Conservation (phyloP, 1,140 invertebrate species). For the Hypothenemus hampei region DNA sequence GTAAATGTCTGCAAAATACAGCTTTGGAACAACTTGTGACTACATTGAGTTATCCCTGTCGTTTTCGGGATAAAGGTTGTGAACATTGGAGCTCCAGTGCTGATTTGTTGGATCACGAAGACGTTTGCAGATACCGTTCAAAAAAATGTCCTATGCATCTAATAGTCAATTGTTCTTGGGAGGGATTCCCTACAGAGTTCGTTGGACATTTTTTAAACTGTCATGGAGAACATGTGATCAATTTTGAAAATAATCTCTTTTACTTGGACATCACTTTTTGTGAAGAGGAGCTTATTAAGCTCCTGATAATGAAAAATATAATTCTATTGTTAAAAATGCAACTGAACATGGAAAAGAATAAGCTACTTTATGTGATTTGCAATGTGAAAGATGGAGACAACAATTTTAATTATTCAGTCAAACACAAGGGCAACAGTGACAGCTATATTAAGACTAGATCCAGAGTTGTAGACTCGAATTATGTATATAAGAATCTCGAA, state of each 20-base stretch:
- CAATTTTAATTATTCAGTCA: constrained; percentile 31
- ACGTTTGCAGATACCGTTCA: constrained; percentile 29
- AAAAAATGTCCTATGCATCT: constrained; percentile 28
- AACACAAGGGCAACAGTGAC: constrained; percentile 31
- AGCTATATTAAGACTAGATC: constrained; percentile 32
- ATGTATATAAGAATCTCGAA: constrained; percentile 26
- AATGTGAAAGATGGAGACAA: constrained; percentile 29
- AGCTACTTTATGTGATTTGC: constrained; percentile 29
- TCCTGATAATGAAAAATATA: constrained; percentile 25
- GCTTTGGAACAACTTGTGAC: constrained; percentile 20
- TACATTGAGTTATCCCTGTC: constrained; percentile 23
- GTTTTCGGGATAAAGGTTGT: constrained; percentile 30
- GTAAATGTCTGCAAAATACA: constrained; percentile 25
- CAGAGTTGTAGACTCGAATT: constrained; percentile 26
- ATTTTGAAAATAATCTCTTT: constrained; percentile 28
- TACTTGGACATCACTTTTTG: constrained; percentile 26
- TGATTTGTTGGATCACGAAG: constrained; percentile 29
- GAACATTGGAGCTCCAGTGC: constrained; percentile 16
- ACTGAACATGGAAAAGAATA: constrained; percentile 19
- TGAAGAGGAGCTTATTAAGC: constrained; percentile 21
- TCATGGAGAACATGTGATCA: constrained; percentile 32
- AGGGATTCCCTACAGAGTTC: constrained; percentile 29
- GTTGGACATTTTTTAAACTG: constrained; percentile 28
- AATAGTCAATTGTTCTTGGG: constrained; percentile 27
- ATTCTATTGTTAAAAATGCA: constrained; percentile 29